Base-by-base conservation (phyloP, 2,113 vertebrate species). In the Passerina amoena region DNA sequence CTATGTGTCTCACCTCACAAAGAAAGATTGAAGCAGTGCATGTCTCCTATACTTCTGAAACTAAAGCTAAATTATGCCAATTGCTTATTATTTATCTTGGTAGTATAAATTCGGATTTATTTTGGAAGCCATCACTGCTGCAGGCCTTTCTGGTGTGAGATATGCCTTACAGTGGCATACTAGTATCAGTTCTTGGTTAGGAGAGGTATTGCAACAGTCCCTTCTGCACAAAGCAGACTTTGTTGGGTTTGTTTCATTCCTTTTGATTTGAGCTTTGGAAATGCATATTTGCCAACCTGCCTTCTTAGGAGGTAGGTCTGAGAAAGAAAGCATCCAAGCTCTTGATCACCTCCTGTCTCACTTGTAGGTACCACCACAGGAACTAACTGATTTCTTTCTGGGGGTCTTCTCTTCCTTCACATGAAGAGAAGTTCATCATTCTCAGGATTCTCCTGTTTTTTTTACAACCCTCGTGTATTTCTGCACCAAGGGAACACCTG, bases 291-390 rank as follows among this genome's bases (percentile, higher is more conserved):
- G 22, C 12, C 28, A 24, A 15, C 59, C 45, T 72, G 31, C 19
- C 61, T 48, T 56, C 28, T 69, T 42, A 78, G 45, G 35, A 73
- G 25, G 6, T 40, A 28, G 16, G 12, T 60, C 70, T 88, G 59
- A 73, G 79, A 93, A 92, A 54, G n/a, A 75, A 92, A 75, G 14
- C 8, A 18, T 38, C 56, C 82, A 42, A 88, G 30, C 56, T 88
- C 19, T 25, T 61, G 3, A 0, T 90, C 51, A 37, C 56, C 17
- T 86, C 69, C 53, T 75, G 21, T 42, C 37, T 84, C 50, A 38
- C 11, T 45, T 63, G 68, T 80, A 54, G 75, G 21, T 65, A 33
- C 33, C 82, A 54, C 79, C 0, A 1, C 31, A 85, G 33, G 35
- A 93, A 42, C 9, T 18, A 87, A 50, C 23, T 30, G 20, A 18